These are phyloP conservation scores for Myripristis murdjan DNA, from an alignment of 2,797 vertebrate species.

Conservation along the genomic window DNA sequence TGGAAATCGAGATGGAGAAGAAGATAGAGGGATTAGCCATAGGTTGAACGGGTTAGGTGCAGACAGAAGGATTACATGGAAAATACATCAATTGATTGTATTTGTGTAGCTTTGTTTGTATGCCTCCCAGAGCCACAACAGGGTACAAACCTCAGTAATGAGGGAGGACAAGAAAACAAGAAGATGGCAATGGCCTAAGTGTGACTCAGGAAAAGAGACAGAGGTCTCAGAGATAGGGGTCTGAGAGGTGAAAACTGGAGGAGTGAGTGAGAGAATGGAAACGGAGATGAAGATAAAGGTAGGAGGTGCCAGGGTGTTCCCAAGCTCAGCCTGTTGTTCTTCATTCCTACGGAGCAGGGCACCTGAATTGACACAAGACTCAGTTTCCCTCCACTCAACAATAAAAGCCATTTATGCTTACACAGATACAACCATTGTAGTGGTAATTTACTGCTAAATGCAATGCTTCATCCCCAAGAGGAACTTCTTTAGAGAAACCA, in stretches of 20 bases:
- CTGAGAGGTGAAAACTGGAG: neutral
- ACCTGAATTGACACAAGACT: constrained; percentile 18
- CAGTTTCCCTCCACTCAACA: constrained; percentile 41
- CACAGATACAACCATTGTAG: constrained; percentile 18
- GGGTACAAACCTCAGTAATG: neutral
- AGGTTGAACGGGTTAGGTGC: neutral
- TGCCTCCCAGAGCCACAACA: neutral
- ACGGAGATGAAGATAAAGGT: neutral
- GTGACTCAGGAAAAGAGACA: neutral
- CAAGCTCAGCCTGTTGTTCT: constrained; percentile 48
- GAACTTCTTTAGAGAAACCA: constrained; percentile 30
- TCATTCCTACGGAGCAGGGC: constrained; percentile 42
- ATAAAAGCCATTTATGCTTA: constrained; percentile 39
- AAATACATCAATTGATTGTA: neutral
- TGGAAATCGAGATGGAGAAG: constrained; percentile 15
- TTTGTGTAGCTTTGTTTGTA: neutral
- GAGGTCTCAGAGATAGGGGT: constrained; percentile 5
- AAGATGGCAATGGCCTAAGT: neutral
- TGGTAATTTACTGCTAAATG: constrained; percentile 38
- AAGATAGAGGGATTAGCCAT: constrained; percentile 10
- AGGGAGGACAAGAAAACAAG: constrained; percentile 3
- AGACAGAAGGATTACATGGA: constrained; percentile 1
- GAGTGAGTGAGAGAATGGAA: neutral
- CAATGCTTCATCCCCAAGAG: constrained; percentile 32
- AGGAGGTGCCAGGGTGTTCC: constrained; percentile 31